Percentiles rank a stretch among this genome's conserved stretches.
Conservation (phyloP, 2,113 vertebrate species). For the Corydoras maculifer region DNA sequence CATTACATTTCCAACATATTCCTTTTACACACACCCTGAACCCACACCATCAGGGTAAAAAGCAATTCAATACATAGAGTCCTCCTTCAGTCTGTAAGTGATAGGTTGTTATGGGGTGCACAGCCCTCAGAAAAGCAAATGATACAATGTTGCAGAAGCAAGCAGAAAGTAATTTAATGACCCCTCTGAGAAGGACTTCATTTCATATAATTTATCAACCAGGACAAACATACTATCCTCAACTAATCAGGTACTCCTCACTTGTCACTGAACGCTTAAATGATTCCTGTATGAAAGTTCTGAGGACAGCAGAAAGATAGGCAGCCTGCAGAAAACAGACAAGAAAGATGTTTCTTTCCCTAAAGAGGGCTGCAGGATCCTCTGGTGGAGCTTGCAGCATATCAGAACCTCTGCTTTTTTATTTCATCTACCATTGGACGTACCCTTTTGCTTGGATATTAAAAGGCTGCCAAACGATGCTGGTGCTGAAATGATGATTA, state of each 20-base stretch:
- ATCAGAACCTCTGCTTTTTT: constrained; percentile 13
- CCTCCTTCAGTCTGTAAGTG: background rate
- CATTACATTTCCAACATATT: constrained; percentile 13
- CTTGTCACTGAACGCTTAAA: constrained; percentile 25
- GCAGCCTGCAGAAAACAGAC: constrained; percentile 11
- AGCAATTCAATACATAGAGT: constrained; percentile 41
- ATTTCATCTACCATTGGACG: constrained; percentile 4
- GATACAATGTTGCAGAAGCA: constrained; percentile 31
- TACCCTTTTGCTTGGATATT: constrained; percentile 11
- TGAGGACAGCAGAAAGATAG: constrained; percentile 9
- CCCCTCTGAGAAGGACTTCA: constrained; percentile 23
- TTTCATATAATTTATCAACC: constrained; percentile 3
- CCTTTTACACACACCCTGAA: constrained; percentile 22
- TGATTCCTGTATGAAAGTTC: constrained; percentile 15
- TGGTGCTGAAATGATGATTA: constrained; percentile 9
- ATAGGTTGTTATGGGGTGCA: constrained; percentile 2
- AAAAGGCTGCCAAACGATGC: constrained; percentile 15
- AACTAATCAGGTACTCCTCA: constrained; percentile 23
- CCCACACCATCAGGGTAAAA: constrained; percentile 27
- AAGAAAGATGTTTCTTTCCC: background rate
- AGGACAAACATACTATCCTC: constrained; percentile 21
- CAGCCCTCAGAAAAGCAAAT: constrained; percentile 25
- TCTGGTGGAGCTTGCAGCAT: background rate
- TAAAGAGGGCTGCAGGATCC: constrained; percentile 1
- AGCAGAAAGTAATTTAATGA: constrained; percentile 31